Evolutionary conservation across 64 coral and sea anemone species (phyloP).

Genomic region (Astreopora myriophthalma): DNA sequence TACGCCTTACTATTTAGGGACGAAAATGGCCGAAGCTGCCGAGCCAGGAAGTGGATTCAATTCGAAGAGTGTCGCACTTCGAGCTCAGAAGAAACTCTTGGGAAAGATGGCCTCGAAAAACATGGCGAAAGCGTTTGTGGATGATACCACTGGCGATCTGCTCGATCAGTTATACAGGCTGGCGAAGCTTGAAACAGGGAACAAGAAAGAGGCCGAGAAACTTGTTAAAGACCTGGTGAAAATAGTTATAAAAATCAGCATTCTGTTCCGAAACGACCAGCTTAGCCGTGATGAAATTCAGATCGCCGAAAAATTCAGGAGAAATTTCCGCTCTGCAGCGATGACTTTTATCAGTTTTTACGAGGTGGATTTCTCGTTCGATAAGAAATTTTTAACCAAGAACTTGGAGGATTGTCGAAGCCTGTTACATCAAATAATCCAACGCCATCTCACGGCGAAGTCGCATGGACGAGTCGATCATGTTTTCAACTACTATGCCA

Average conservation of each 20-base stretch:
- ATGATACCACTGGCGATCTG: constrained; percentile 92
- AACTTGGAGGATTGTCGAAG: constrained; percentile 83
- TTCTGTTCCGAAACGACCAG: constrained; percentile 93
- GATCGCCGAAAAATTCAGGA: constrained; percentile 89
- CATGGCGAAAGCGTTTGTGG: constrained; percentile 94
- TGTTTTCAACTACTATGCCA: constrained; percentile 93
- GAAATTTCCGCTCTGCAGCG: constrained; percentile 85
- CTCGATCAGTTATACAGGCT: constrained; percentile 89
- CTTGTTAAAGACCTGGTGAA: constrained; percentile 94
- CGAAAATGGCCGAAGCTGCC: constrained; percentile 56
- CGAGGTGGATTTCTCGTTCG: constrained; percentile 98
- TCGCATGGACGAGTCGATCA: constrained; percentile 96
- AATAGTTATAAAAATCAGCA: constrained; percentile 98
- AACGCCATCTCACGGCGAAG: constrained; percentile 89
- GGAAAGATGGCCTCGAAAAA: constrained; percentile 93
- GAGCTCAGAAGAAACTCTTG: constrained; percentile 96
- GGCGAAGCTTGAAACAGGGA: constrained; percentile 85
- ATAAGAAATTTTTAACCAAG: constrained; percentile 88
- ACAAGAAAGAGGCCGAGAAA: constrained; percentile 98
- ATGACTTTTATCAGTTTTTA: constrained; percentile 99
- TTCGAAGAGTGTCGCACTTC: constrained; percentile 90
- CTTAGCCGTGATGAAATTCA: constrained; percentile 87
- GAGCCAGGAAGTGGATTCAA: constrained; percentile 79
- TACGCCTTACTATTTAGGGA: neutral
- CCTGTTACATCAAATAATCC: constrained; percentile 84